phyloP scores from a whole-genome alignment of 1,140 invertebrate genomes.

The Charaxes varanes region DNA sequence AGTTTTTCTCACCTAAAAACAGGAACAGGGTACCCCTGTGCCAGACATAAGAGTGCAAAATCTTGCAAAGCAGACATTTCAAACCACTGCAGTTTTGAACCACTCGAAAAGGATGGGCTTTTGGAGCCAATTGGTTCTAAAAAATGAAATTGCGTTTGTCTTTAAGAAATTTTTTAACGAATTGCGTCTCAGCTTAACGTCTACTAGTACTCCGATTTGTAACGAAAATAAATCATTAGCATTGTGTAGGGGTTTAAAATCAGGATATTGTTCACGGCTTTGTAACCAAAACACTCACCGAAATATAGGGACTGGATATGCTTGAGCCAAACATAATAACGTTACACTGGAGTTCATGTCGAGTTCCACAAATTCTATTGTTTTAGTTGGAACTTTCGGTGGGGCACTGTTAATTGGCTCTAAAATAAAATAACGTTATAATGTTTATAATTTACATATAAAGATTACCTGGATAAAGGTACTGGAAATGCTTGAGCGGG shows the following conservation, averaged over 20 bases:
- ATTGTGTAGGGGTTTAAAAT: not conserved
- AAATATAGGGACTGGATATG: constrained; percentile 78
- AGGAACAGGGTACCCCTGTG: constrained; percentile 82
- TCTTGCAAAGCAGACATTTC: constrained; percentile 59
- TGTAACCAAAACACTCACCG: constrained; percentile 70
- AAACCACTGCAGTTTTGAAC: constrained; percentile 77
- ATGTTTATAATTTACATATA: constrained; percentile 33
- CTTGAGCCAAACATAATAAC: constrained; percentile 79
- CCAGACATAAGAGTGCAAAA: constrained; percentile 78
- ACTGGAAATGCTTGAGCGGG: constrained; percentile 80
- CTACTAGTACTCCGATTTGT: no score
- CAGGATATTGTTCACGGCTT: not conserved
- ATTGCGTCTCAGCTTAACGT: no score
- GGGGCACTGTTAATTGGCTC: constrained; percentile 75
- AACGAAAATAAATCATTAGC: no score
- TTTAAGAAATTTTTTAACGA: no score
- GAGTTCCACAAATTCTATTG: constrained; percentile 65
- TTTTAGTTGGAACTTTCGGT: constrained; percentile 76
- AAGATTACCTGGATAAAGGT: constrained; percentile 76
- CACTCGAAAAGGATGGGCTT: constrained; percentile 78
- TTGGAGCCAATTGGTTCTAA: constrained; percentile 72
- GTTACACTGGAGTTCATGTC: constrained; percentile 68
- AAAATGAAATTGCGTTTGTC: no score
- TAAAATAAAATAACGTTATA: constrained; percentile 72
- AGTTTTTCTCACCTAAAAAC: constrained; percentile 78